Evolutionary conservation across 2,797 vertebrate genomes (phyloP).

Genomic region (Phataginus tricuspis): DNA sequence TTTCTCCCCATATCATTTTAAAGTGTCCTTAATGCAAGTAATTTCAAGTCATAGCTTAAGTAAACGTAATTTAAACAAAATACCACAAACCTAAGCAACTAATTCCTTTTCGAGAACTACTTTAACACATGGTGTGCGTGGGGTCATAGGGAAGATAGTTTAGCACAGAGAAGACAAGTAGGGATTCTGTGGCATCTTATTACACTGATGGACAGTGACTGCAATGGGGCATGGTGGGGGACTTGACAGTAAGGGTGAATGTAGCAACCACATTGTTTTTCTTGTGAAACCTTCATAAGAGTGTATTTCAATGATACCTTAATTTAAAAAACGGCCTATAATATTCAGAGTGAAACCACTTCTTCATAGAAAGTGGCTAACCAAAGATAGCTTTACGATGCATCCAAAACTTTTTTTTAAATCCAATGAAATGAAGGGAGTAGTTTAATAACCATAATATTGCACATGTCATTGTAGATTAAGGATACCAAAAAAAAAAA

Average conservation of each 20-base stretch:
- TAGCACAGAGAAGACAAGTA: no score
- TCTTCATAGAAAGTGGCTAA: neutral
- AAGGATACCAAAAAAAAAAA: neutral
- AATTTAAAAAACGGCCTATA: neutral
- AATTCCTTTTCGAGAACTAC: slow-evolving; percentile 3
- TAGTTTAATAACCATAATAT: no score
- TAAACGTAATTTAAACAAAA: neutral
- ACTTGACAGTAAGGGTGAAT: no score
- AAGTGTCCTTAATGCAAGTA: slow-evolving; percentile 23
- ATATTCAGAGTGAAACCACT: slow-evolving; percentile 6
- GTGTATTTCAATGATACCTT: no score
- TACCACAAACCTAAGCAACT: neutral
- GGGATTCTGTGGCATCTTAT: no score
- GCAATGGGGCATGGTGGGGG: no score
- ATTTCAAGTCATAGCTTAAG: slow-evolving; percentile 37
- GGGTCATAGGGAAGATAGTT: no score
- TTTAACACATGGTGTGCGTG: neutral
- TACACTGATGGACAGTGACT: no score
- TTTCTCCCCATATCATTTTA: slow-evolving; percentile 35
- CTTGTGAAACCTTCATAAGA: no score
- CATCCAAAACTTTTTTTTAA: neutral
- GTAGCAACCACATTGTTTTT: no score
- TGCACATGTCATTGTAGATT: no score
- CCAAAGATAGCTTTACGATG: slow-evolving; percentile 17
- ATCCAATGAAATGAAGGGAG: slow-evolving; percentile 38